Evolutionary conservation across 2,888 invertebrate genomes (phyloP), one percentile per base, ranked within the genome.

Genomic region (Drosophila limbata): DNA sequence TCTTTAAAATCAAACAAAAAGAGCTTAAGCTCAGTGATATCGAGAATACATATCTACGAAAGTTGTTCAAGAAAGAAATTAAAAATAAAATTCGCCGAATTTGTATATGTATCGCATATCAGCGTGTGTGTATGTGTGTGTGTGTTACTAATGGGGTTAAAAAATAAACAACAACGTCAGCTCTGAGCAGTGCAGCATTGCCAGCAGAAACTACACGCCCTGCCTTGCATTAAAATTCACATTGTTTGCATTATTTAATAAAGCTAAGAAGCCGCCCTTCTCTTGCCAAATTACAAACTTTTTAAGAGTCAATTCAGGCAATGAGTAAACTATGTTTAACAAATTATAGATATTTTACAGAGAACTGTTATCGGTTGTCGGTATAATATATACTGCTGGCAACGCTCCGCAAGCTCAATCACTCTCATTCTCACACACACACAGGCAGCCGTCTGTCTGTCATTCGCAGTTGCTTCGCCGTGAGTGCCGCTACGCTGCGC

Each of bases 161-260:
- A 80, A 87, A 87, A 76, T 66, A 66, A 77, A 73, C 63, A 79
- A 75, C 77, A 88, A 75, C 86, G 75, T 79, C 71, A 81, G 57
- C 70, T 75, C 21, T 57, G 61, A 61, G 50, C 48, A 47, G 2
- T 19, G 39, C 73, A 78, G 84, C 81, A 73, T 88, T 84, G 84
- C 84, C 84, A 84, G 69, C 88, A 76, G 28, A 56, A 84, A 84
- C 31, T 57, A 65, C 51, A 72, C 71, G 70, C 69, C 71, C 87
- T 65, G 45, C 31, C 52, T 65, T 50, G 19, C 13, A 53, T 39
- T 15, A 19, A 55, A 19, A 37, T 39, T n/a, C 5, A 4, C 31
- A 28, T 42, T 17, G n/a, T 35, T 28, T 45, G 13, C 10, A 44
- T 28, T 45, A 28, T 13, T 35, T 28, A n/a, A 9, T 15, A 3